A percentile compares a stretch with the other conserved stretches of the same genome.
These are phyloP conservation scores for Apamea crenata DNA, from an alignment of 2,888 invertebrate species.

Conservation along the genomic window DNA sequence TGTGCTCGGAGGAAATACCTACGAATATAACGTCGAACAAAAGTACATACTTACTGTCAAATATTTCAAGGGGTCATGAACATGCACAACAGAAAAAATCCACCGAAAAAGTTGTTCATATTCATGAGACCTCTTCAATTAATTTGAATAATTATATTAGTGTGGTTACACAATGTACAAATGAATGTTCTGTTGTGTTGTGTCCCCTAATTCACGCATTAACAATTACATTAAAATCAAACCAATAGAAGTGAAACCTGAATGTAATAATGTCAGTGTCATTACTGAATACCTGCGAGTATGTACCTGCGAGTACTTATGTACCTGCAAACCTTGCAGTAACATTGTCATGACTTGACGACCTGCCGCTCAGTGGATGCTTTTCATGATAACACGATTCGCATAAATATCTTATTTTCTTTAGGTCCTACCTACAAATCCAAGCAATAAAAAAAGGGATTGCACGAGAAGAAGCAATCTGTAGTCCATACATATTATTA, in stretches of 20 bases:
- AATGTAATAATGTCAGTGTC: background rate
- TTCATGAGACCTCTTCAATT: constrained; percentile 8
- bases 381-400: background rate
- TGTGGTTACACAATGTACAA: background rate
- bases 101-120: background rate
- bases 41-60: no score
- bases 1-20: background rate
- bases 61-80: background rate
- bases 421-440: no score
- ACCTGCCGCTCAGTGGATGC: background rate
- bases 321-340: background rate
- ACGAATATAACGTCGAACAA: background rate
- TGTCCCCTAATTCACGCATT: background rate
- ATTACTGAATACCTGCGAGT: background rate
- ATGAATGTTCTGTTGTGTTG: background rate
- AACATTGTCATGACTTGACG: background rate
- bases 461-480: no score
- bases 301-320: background rate
- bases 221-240: background rate
- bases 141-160: background rate
- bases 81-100: background rate
- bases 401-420: background rate
- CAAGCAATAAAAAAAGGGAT: no score
- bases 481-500: no score
- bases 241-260: background rate